Percentiles rank a stretch among this genome's conserved stretches.
Evolutionary conservation across 2,888 invertebrate species (phyloP).

Genomic region (Danaus chrysippus): DNA sequence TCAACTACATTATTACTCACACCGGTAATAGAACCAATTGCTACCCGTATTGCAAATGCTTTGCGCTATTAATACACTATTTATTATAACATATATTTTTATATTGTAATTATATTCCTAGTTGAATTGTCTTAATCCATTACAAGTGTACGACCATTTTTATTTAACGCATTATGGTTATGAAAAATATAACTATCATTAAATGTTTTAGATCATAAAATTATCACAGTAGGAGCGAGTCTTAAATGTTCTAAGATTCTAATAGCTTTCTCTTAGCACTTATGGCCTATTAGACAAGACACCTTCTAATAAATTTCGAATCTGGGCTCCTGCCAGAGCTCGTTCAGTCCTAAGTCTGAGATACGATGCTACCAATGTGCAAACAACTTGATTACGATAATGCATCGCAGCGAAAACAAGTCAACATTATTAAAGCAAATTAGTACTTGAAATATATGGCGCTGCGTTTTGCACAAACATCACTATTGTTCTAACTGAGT

Average conservation of each 20-base stretch:
- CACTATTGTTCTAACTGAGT: background rate
- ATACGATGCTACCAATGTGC: constrained; percentile 12
- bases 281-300: constrained; percentile 35
- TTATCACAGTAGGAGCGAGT: constrained; percentile 19
- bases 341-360: constrained; percentile 23
- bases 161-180: too few species aligned
- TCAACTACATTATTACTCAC: constrained; percentile 29
- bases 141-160: too few species aligned
- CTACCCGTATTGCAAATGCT: constrained; percentile 14
- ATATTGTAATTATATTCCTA: too few species aligned
- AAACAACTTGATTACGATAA: constrained; percentile 19
- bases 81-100: too few species aligned
- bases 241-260: constrained; percentile 42
- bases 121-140: too few species aligned
- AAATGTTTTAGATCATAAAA: background rate
- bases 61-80: background rate
- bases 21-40: constrained; percentile 17
- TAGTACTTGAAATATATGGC: constrained; percentile 2
- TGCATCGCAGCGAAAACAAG: constrained; percentile 12
- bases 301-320: constrained; percentile 36
- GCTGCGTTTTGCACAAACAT: constrained; percentile 2
- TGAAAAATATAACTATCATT: background rate
- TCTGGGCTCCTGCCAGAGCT: constrained; percentile 30
- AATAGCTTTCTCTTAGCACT: constrained; percentile 40
- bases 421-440: constrained; percentile 7